These are phyloP conservation scores for Meriones psammophilus DNA, from an alignment of 2,797 vertebrate genomes.

Conservation along the genomic window DNA sequence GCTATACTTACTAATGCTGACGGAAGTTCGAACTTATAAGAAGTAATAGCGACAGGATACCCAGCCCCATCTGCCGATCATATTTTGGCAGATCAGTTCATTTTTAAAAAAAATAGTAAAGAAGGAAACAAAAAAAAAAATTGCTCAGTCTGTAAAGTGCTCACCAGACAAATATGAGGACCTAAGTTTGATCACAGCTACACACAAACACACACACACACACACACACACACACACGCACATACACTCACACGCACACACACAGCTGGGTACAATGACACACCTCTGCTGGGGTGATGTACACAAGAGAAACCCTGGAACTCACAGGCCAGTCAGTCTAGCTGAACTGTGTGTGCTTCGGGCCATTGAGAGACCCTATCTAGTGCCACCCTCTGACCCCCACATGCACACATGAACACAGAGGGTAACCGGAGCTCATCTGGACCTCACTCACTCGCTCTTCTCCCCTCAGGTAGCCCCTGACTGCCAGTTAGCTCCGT, in stretches of 20 bases:
- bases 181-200: not conserved
- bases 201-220: not conserved
- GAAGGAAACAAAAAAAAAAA: not conserved
- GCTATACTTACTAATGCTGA: not conserved
- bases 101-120: conserved; percentile 58
- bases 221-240: not conserved
- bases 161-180: not conserved
- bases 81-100: not conserved
- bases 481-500: not conserved
- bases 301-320: not conserved
- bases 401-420: not conserved
- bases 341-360: not conserved
- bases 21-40: not conserved
- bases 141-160: not conserved
- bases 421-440: not conserved
- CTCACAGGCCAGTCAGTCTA: not conserved
- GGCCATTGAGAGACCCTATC: not conserved
- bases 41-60: not conserved
- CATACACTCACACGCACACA: not conserved
- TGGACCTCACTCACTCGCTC: not conserved
- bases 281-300: not conserved
- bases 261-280: not conserved
- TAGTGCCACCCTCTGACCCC: too few species aligned
- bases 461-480: not conserved
- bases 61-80: not conserved